These are phyloP conservation scores for Rhingia rostrata DNA, from an alignment of 2,888 invertebrate genomes.

Conservation along the genomic window DNA sequence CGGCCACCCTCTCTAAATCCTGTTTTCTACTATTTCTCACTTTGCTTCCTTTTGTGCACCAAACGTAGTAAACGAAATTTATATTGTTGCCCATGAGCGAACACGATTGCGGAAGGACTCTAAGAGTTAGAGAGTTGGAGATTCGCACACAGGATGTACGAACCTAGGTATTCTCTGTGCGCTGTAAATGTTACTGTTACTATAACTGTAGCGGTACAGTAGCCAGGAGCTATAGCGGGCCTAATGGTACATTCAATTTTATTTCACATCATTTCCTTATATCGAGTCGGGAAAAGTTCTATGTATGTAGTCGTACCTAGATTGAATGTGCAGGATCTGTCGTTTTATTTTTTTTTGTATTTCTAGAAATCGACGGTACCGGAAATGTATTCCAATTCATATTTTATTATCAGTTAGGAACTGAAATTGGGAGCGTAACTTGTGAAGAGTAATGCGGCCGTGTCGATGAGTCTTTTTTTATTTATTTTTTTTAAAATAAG, in stretches of 20 bases:
- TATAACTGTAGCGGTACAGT: constrained; percentile 15
- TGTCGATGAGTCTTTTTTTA: constrained; percentile 10
- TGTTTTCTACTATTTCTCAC: too few relatives aligned
- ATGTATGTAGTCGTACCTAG: background rate
- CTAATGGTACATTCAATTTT: constrained; percentile 69
- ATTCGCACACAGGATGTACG: constrained; percentile 29
- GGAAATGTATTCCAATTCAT: constrained; percentile 73
- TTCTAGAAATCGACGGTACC: constrained; percentile 36
- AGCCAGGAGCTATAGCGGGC: constrained; percentile 33
- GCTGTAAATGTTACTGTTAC: background rate
- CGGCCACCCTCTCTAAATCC: constrained; percentile 4
- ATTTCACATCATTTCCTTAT: constrained; percentile 70
- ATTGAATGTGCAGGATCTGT: constrained; percentile 1
- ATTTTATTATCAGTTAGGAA: constrained; percentile 72
- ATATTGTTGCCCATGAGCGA: constrained; percentile 68
- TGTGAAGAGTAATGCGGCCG: constrained; percentile 47
- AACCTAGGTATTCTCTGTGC: background rate
- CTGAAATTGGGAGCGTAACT: constrained; percentile 50
- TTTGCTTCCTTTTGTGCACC: constrained; percentile 58
- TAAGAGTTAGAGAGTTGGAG: constrained; percentile 37
- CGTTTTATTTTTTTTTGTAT: constrained; percentile 24
- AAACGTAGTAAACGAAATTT: constrained; percentile 67
- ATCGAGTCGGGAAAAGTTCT: constrained; percentile 40
- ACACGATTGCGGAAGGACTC: constrained; percentile 57
- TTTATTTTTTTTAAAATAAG: background rate